Conservation (phyloP, 2,113 vertebrate genomes). For the Chionodraco myersi region DNA sequence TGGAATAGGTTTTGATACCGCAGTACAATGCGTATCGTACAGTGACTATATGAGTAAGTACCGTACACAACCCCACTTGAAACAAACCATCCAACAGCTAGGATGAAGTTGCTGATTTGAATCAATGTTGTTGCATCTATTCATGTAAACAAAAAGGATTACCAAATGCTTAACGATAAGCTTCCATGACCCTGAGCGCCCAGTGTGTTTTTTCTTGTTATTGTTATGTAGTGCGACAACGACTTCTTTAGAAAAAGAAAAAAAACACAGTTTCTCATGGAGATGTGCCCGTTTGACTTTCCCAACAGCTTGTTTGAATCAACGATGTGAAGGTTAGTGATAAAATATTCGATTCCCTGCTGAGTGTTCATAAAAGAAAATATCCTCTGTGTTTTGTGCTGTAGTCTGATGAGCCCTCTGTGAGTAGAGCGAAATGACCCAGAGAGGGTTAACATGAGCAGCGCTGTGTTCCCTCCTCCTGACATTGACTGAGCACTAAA, state of each 20-base stretch:
- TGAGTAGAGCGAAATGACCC: conserved; percentile 46
- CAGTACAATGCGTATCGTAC: too few species aligned
- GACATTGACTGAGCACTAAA: conserved; percentile 56
- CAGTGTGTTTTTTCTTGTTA: conserved; percentile 45
- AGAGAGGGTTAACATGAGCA: conserved; percentile 77
- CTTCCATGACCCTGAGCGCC: conserved; percentile 5
- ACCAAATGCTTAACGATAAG: conserved; percentile 44
- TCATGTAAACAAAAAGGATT: background rate
- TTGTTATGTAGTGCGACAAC: conserved; percentile 55
- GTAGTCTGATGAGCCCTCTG: conserved; percentile 28
- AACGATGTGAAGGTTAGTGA: conserved; percentile 1
- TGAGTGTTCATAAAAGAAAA: conserved; percentile 14
- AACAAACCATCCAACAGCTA: background rate
- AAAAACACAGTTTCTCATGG: conserved; percentile 38
- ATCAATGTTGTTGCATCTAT: background rate
- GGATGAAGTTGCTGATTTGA: background rate
- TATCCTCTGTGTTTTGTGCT: conserved; percentile 10
- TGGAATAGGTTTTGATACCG: background rate
- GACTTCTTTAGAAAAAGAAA: background rate
- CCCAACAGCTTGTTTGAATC: conserved; percentile 54
- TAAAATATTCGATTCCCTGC: conserved; percentile 11
- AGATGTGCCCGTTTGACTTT: conserved; percentile 23
- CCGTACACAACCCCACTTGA: background rate
- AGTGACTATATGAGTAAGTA: background rate
- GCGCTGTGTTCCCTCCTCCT: conserved; percentile 76